Percentiles rank a stretch among this genome's conserved stretches.
Evolutionary conservation across 2,797 vertebrate species (phyloP).

Genomic region (Strix occidentalis): DNA sequence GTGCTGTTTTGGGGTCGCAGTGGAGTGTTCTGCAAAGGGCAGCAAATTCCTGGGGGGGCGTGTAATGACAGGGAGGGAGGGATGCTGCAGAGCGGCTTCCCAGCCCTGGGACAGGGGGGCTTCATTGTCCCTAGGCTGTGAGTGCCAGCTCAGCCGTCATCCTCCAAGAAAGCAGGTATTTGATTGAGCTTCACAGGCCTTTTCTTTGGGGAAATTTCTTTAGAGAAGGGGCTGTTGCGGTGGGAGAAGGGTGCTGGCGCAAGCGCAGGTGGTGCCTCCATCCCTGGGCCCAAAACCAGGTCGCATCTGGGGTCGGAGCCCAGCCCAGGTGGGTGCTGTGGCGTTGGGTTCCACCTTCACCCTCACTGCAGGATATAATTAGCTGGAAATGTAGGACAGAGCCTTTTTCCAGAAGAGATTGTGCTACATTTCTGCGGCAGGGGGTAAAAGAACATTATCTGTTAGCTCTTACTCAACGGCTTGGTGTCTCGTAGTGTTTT

Average conservation of each 20-base stretch:
- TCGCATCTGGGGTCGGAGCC: fast-evolving
- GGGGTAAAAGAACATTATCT: fast-evolving
- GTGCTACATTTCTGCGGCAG: neutral
- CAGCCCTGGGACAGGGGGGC: neutral
- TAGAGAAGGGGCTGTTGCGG: neutral
- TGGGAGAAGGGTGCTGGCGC: neutral
- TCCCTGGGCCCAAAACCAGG: neutral
- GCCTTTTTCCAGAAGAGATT: neutral
- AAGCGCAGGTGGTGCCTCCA: neutral
- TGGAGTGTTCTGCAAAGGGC: neutral
- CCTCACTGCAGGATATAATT: neutral
- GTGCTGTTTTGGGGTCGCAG: neutral
- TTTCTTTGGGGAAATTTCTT: neutral
- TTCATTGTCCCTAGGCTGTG: neutral
- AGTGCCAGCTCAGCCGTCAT: neutral
- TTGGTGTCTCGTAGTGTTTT: neutral
- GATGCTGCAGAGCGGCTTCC: neutral
- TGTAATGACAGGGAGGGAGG: neutral
- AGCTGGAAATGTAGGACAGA: constrained; percentile 11
- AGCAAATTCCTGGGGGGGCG: too few relatives aligned
- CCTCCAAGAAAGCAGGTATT: neutral
- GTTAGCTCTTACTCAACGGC: fast-evolving
- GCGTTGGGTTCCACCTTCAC: neutral
- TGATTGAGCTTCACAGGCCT: neutral
- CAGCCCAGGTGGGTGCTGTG: neutral